phyloP scores from a whole-genome alignment of 2,113 vertebrate genomes.

The Redunca redunca region DNA sequence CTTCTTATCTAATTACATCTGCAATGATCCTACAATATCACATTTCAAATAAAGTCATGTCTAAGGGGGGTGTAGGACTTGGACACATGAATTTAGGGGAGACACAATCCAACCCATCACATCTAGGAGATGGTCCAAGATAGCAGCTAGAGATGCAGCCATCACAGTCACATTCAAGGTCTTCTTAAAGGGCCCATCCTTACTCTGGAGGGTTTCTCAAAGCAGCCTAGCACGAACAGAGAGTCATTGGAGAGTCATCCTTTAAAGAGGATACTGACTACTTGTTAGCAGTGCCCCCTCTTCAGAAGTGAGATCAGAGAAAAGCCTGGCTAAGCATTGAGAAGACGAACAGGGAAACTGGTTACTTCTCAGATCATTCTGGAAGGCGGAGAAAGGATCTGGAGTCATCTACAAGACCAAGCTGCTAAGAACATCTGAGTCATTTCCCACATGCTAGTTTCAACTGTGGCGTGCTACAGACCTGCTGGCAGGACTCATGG shows the following conservation, averaged over 20 bases:
- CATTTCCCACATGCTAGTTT: background rate
- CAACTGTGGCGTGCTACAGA: background rate
- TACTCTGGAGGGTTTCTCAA: background rate
- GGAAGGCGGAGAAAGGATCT: background rate
- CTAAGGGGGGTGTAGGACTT: background rate
- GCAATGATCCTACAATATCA: background rate
- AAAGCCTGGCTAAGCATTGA: background rate
- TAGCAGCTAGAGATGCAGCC: background rate
- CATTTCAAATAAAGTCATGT: background rate
- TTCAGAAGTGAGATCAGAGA: background rate
- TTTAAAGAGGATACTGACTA: background rate
- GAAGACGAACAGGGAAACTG: background rate
- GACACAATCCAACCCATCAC: background rate
- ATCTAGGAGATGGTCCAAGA: background rate
- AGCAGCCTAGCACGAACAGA: background rate
- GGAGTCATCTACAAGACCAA: background rate
- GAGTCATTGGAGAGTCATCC: background rate
- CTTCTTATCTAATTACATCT: background rate
- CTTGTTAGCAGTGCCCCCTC: background rate
- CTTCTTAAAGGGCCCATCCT: background rate
- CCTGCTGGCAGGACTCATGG: background rate
- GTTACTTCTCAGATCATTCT: background rate
- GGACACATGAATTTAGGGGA: background rate
- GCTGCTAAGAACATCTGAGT: background rate
- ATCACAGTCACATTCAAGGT: background rate